A percentile compares a stretch with the other conserved stretches of the same genome.
phyloP scores from a whole-genome alignment of 2,888 invertebrate species.

The Tenthredo mesomela region DNA sequence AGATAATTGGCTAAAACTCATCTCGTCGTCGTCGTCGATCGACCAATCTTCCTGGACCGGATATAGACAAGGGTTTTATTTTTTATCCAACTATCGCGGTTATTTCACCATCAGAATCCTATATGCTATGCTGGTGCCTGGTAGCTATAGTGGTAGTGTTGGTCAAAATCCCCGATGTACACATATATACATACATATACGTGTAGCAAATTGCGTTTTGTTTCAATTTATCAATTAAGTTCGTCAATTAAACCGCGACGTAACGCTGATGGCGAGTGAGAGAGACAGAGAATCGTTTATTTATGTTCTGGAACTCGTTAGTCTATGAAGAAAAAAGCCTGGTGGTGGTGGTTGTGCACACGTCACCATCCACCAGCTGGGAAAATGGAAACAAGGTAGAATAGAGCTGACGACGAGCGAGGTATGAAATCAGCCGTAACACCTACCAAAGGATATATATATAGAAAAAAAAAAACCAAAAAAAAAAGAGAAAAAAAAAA shows the following conservation, averaged over 20 bases:
- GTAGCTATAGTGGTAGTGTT: not conserved
- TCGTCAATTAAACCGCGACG: conserved; percentile 50
- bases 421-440: conserved; percentile 12
- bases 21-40: conserved; percentile 35
- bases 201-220: conserved; percentile 43
- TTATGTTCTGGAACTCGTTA: conserved; percentile 46
- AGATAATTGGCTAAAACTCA: conserved; percentile 50
- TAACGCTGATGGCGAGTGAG: conserved; percentile 29
- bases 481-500: not conserved
- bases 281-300: conserved; percentile 31
- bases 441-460: conserved; percentile 1
- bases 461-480: not conserved
- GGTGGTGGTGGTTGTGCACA: not conserved
- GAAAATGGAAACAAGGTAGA: conserved; percentile 15
- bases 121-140: not conserved
- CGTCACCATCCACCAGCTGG: not conserved
- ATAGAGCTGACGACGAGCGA: not conserved
- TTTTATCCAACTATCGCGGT: not conserved
- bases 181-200: not conserved
- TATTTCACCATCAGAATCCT: not conserved
- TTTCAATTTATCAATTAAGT: conserved; percentile 50
- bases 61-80: conserved; percentile 35
- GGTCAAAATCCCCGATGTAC: not conserved
- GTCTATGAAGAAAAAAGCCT: conserved; percentile 24
- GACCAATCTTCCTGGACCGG: conserved; percentile 29